A percentile compares a stretch with the other conserved stretches of the same genome.
Evolutionary conservation across 2,888 invertebrate species (phyloP).

Genomic region (Ephialtes manifestator): DNA sequence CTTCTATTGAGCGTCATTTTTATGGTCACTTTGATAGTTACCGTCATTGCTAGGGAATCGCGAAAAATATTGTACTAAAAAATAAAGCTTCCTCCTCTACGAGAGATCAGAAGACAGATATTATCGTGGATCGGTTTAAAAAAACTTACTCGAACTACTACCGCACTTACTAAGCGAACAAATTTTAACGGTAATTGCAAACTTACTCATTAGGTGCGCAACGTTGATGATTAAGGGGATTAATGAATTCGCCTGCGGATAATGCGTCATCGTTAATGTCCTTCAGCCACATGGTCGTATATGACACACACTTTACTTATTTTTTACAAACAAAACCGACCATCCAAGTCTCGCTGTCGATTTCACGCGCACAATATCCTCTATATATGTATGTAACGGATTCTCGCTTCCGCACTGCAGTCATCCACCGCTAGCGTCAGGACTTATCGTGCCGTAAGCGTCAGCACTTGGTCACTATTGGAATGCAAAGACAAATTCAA

Average conservation of each 20-base stretch:
- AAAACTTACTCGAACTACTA: not conserved
- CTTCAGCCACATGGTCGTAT: constrained; percentile 78
- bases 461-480: constrained; percentile 11
- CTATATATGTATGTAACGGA: not conserved
- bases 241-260: constrained; percentile 72
- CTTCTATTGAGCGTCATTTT: too few relatives aligned
- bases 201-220: constrained; percentile 81
- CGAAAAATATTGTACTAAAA: too few relatives aligned
- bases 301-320: constrained; percentile 6
- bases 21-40: too few relatives aligned
- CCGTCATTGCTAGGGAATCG: too few relatives aligned
- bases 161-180: not conserved
- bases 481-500: constrained; percentile 4
- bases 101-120: not conserved
- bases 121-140: not conserved
- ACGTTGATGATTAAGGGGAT: constrained; percentile 72
- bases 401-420: constrained; percentile 40
- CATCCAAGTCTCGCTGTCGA: constrained; percentile 2
- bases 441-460: constrained; percentile 9
- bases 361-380: constrained; percentile 9
- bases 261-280: constrained; percentile 73
- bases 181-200: constrained; percentile 9
- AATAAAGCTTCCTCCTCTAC: not conserved
- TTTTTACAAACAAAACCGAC: constrained; percentile 28
- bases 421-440: constrained; percentile 5